Evolutionary conservation across 30 jellyfish, hydroid and myxozoan genomes (phyloP), one percentile per base, ranked within the genome.

Genomic region (Turritopsis rubra): DNA sequence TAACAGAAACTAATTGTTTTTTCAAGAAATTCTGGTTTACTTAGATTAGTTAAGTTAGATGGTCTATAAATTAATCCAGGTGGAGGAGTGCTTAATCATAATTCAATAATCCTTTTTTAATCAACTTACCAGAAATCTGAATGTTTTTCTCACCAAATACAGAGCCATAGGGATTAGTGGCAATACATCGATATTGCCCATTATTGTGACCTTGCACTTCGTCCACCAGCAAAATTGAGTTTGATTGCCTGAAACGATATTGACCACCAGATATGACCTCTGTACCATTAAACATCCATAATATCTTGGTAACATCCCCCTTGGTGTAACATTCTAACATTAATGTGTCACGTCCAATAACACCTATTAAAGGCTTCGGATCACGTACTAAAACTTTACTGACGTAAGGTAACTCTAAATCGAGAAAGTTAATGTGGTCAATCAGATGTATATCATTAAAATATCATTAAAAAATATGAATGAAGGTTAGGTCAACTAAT

Each of bases 171-270:
- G 54, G 53, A 53, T 80, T 80, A 23, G 41, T 80, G 30, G 87
- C 87, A n/a, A 52, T 21, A 65, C 87, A 80, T 52, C n/a, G 75
- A 68, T 80, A 80, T 54, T 26, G 52, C 28, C 87, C 87, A 16
- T 75, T 25, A 31, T 80, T 52, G 7, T 23, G 9, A 23, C 8
- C 16, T 21, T 54, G 54, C 21, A 80, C 79, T 0, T 52, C 65
- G n/a, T 80, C 79, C 0, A 80, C 70, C 20, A 25, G 54, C 29
- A 80, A 65, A n/a, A 27, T 65, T 20, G 52, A 18, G 21, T 80
- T 80, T 18, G 16, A 13, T 5, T 54, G 18, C 28, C 65, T 18
- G 25, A 80, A 21, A 16, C 52, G 52, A 4, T 65, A 25, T 30
- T 52, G 54, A 19, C 29, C 31, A 26, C 66, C 30, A 23, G 21